phyloP scores from a whole-genome alignment of 2,888 invertebrate genomes.

The Patella depressa region DNA sequence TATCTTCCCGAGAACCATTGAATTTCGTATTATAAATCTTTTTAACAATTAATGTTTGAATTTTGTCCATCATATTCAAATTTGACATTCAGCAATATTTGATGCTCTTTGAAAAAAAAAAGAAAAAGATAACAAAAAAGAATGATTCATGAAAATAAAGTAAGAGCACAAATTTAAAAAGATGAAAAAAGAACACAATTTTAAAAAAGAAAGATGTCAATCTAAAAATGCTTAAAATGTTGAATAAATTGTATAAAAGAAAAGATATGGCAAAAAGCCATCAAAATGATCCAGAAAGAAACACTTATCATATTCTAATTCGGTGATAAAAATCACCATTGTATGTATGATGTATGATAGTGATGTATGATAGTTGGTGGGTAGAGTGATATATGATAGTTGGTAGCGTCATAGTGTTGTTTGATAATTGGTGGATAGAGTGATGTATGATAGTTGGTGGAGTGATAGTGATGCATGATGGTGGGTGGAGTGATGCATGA shows the following conservation, averaged over 20 bases:
- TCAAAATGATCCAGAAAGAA: slow-evolving; percentile 33
- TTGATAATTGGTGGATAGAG: background rate
- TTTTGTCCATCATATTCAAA: background rate
- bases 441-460: background rate
- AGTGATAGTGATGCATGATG: background rate
- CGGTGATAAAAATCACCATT: background rate
- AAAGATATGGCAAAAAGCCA: slow-evolving; percentile 50
- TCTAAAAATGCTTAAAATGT: slow-evolving; percentile 14
- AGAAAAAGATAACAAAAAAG: slow-evolving; percentile 24
- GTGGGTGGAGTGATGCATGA: background rate
- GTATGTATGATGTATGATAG: background rate
- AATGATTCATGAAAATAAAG: slow-evolving; percentile 24
- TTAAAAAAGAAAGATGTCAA: slow-evolving; percentile 25
- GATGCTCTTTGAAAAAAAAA: slow-evolving; percentile 20
- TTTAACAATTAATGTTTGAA: background rate
- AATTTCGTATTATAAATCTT: background rate
- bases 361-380: background rate
- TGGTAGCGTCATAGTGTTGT: background rate
- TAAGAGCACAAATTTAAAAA: slow-evolving; percentile 26
- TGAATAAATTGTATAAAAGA: slow-evolving; percentile 25
- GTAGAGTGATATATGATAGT: background rate
- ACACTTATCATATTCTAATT: too few relatives aligned
- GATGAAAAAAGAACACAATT: slow-evolving; percentile 19
- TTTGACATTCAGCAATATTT: background rate
- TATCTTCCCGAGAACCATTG: too few relatives aligned